A percentile compares a stretch with the other conserved stretches of the same genome.
These are phyloP conservation scores for Stomatorhinus walkeri DNA, from an alignment of 2,797 vertebrate species.

Conservation along the genomic window DNA sequence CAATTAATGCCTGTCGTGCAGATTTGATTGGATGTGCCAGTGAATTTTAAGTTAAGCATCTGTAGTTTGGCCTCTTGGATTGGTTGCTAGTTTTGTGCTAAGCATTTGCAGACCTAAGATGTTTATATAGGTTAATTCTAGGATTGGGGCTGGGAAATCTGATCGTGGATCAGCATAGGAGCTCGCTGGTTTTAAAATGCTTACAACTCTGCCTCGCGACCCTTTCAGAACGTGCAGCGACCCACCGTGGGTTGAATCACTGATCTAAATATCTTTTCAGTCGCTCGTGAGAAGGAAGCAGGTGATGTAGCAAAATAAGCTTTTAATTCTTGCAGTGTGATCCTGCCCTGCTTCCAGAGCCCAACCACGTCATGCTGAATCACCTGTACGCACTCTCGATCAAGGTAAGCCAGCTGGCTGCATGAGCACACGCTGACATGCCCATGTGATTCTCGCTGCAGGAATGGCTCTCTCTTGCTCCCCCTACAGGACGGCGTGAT, in stretches of 20 bases:
- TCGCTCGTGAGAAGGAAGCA: neutral
- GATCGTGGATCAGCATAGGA: neutral
- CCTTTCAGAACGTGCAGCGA: neutral
- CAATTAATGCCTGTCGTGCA: neutral
- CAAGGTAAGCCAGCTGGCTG: conserved; percentile 65
- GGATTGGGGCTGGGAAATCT: neutral
- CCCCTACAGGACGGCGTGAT: conserved; percentile 80
- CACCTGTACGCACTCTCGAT: conserved; percentile 96
- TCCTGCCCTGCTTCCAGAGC: conserved; percentile 90
- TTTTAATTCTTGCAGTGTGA: conserved; percentile 72
- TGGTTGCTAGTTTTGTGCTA: neutral
- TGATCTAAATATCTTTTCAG: neutral
- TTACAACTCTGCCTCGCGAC: neutral
- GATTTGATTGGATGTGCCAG: neutral
- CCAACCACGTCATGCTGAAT: conserved; percentile 97
- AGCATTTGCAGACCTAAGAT: neutral
- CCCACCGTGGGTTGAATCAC: neutral
- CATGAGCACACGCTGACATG: neutral
- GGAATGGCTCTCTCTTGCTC: neutral
- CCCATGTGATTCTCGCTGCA: neutral
- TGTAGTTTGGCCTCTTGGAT: neutral
- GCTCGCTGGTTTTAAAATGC: neutral
- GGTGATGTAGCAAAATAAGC: neutral
- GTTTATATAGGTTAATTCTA: neutral
- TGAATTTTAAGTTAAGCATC: neutral